Conservation (phyloP, 2,888 invertebrate genomes). For the Alviniconcha strummeri region DNA sequence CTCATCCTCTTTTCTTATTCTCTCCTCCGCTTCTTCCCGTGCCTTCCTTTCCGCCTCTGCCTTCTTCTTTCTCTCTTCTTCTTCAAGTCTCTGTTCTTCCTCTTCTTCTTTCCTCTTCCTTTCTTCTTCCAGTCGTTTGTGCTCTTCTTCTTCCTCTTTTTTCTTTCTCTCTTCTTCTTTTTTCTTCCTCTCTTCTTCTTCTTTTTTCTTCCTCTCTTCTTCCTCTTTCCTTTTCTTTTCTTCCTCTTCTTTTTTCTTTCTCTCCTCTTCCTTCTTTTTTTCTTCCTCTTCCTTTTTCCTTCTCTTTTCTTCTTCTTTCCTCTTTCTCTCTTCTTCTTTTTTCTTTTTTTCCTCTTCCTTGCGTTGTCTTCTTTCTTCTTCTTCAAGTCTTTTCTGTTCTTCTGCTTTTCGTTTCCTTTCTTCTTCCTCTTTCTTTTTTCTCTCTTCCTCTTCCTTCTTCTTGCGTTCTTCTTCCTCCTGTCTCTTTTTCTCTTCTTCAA, state of each 20-base stretch:
- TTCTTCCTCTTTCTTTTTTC: conserved; percentile 35
- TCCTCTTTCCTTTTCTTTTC: background rate
- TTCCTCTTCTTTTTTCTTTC: conserved; percentile 16
- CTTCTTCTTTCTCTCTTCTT: background rate
- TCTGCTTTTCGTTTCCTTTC: conserved; percentile 19
- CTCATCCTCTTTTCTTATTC: background rate
- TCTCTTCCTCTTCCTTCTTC: conserved; percentile 36
- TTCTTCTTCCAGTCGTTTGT: background rate
- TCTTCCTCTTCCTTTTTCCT: conserved; percentile 6
- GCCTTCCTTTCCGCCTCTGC: background rate
- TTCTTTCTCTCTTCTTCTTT: conserved; percentile 24
- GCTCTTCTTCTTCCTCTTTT: conserved; percentile 3
- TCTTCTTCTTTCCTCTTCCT: background rate
- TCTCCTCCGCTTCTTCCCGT: background rate
- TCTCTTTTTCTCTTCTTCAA: conserved; percentile 25
- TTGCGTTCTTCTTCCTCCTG: background rate
- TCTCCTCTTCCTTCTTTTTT: background rate
- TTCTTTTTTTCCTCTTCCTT: conserved; percentile 14
- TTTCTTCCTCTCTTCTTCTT: background rate
- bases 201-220: background rate
- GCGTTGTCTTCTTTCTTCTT: conserved; percentile 28
- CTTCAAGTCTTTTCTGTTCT: background rate
- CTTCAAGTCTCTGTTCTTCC: background rate
- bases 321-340: background rate
- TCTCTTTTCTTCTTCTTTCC: background rate